Percentiles rank a stretch among this genome's conserved stretches.
Evolutionary conservation across 2,888 invertebrate species (phyloP).

Genomic region (Ecdyonurus torrentis): DNA sequence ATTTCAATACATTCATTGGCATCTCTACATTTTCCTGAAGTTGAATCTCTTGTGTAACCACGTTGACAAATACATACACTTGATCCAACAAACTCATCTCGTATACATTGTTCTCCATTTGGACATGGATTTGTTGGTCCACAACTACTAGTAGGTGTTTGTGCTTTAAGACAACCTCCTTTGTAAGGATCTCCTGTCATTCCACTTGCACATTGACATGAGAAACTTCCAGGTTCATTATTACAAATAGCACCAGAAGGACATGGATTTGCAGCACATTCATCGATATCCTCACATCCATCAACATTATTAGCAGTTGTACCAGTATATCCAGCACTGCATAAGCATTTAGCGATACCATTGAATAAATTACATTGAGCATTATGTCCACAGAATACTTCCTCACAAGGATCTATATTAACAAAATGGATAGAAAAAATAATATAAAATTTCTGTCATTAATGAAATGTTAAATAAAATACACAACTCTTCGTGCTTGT

Average conservation of each 20-base stretch:
- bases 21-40: conserved; percentile 62
- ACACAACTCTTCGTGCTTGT: not conserved
- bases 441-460: conserved; percentile 17
- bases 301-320: conserved; percentile 37
- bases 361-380: conserved; percentile 76
- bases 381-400: conserved; percentile 66
- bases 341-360: conserved; percentile 68
- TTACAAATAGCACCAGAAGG: conserved; percentile 71
- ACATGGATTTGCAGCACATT: conserved; percentile 70
- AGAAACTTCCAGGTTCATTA: conserved; percentile 70
- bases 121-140: conserved; percentile 62
- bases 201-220: conserved; percentile 69
- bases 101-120: conserved; percentile 68
- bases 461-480: not conserved
- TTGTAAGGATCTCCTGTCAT: conserved; percentile 58
- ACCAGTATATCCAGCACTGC: conserved; percentile 65
- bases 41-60: conserved; percentile 57
- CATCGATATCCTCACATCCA: conserved; percentile 78
- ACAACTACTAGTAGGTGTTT: conserved; percentile 44
- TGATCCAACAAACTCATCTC: conserved; percentile 50
- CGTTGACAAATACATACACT: conserved; percentile 80
- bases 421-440: no score
- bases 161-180: conserved; percentile 51
- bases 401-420: conserved; percentile 88
- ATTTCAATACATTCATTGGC: conserved; percentile 68